Conservation (phyloP, 2,888 invertebrate genomes). For the Hoplodrina ambigua region DNA sequence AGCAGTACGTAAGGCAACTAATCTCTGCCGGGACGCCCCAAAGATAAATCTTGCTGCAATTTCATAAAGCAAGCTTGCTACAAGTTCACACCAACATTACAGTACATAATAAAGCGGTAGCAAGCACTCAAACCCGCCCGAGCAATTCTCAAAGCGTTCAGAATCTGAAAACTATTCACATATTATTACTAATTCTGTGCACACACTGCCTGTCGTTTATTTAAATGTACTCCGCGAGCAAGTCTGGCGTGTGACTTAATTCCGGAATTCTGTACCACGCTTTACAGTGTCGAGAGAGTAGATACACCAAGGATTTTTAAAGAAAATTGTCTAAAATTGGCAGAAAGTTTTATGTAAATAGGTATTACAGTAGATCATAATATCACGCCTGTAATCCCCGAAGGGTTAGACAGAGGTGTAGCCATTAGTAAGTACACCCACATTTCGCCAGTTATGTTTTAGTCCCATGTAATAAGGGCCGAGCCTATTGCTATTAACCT, state of each 20-base stretch:
- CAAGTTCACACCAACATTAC: conserved; percentile 10
- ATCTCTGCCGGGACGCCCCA: background rate
- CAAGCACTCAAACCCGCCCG: conserved; percentile 38
- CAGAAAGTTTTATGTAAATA: background rate
- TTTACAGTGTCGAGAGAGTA: conserved; percentile 23
- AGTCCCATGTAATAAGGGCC: too few relatives aligned
- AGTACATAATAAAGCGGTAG: conserved; percentile 34
- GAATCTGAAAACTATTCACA: conserved; percentile 64
- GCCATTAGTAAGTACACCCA: too few relatives aligned
- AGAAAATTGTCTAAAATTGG: background rate
- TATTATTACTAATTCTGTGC: conserved; percentile 68
- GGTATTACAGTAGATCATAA: too few relatives aligned
- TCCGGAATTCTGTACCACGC: conserved; percentile 63
- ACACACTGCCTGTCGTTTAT: conserved; percentile 69
- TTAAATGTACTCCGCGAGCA: conserved; percentile 71
- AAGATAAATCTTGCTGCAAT: conserved; percentile 38
- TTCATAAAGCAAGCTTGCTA: conserved; percentile 18
- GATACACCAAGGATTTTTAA: conserved; percentile 18
- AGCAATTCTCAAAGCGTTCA: conserved; percentile 51
- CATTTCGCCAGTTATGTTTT: too few relatives aligned
- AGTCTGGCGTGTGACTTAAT: conserved; percentile 73
- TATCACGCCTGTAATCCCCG: too few relatives aligned
- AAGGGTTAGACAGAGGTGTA: too few relatives aligned
- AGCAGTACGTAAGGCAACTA: conserved; percentile 8
- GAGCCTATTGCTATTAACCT: too few relatives aligned